phyloP scores from a whole-genome alignment of 1,140 invertebrate species.

The Harlomillsia oculata region DNA sequence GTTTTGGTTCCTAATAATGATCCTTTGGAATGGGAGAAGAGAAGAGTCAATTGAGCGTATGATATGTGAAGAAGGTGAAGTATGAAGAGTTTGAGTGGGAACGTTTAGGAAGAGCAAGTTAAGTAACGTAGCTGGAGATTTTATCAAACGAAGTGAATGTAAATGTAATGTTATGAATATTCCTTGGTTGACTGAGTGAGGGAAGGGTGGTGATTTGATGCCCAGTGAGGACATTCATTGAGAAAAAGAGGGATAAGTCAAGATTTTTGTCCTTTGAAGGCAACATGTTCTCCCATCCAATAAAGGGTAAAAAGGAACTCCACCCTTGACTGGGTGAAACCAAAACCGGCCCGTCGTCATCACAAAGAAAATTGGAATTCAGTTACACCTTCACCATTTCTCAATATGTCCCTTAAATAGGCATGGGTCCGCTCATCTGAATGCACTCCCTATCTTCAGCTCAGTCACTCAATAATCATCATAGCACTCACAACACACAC shows the following conservation, averaged over 20 bases:
- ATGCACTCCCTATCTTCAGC: neutral
- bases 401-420: slow-evolving; percentile 34
- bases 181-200: too few relatives aligned
- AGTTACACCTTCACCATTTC: slow-evolving; percentile 33
- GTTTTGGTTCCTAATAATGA: too few relatives aligned
- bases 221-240: slow-evolving; percentile 27
- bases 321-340: slow-evolving; percentile 33
- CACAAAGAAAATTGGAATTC: slow-evolving; percentile 34
- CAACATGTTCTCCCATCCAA: slow-evolving; percentile 23
- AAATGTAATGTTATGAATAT: too few relatives aligned
- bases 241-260: slow-evolving; percentile 29
- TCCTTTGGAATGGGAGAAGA: too few relatives aligned
- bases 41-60: too few relatives aligned
- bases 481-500: neutral
- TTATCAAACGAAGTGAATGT: too few relatives aligned
- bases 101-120: too few relatives aligned
- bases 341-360: slow-evolving; percentile 30
- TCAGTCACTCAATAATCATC: slow-evolving; percentile 2
- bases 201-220: slow-evolving; percentile 24
- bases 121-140: too few relatives aligned
- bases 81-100: too few relatives aligned
- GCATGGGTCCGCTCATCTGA: slow-evolving; percentile 16
- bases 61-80: too few relatives aligned
- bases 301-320: slow-evolving; percentile 25
- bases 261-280: slow-evolving; percentile 30